These are phyloP conservation scores for Ceriagrion tenellum DNA, from an alignment of 2,888 invertebrate genomes.

Conservation along the genomic window DNA sequence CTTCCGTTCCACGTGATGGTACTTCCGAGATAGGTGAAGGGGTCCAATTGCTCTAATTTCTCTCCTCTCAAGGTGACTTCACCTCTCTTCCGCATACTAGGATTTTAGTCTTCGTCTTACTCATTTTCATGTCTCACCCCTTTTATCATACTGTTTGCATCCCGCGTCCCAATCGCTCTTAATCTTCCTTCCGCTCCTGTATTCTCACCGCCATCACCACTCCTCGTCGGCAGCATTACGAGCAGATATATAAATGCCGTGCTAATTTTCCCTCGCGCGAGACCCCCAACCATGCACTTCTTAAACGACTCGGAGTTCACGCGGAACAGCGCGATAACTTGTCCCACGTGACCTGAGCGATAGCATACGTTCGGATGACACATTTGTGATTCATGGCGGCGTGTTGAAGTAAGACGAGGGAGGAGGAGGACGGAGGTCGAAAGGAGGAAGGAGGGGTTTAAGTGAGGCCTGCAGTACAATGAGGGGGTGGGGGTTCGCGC, in stretches of 20 bases:
- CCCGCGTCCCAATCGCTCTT: no score
- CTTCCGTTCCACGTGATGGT: no score
- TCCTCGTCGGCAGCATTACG: conserved; percentile 18
- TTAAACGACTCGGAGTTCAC: conserved; percentile 60
- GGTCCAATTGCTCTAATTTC: no score
- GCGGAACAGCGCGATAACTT: conserved; percentile 51
- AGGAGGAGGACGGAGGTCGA: neutral
- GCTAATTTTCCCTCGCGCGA: conserved; percentile 54
- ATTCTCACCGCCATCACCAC: neutral
- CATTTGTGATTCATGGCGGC: conserved; percentile 60
- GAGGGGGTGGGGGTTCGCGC: neutral
- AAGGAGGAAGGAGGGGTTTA: neutral
- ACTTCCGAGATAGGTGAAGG: no score
- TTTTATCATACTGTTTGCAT: no score
- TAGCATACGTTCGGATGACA: conserved; percentile 57
- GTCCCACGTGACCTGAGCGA: conserved; percentile 50
- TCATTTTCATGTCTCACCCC: no score
- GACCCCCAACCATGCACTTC: neutral
- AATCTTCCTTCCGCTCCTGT: no score
- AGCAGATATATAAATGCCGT: conserved; percentile 55
- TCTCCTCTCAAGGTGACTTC: no score
- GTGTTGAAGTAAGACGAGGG: neutral
- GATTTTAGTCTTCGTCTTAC: no score
- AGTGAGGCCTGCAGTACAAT: neutral
- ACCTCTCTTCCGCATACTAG: no score